Base-by-base conservation (phyloP, 2,113 vertebrate species). In the Pipra filicauda region DNA sequence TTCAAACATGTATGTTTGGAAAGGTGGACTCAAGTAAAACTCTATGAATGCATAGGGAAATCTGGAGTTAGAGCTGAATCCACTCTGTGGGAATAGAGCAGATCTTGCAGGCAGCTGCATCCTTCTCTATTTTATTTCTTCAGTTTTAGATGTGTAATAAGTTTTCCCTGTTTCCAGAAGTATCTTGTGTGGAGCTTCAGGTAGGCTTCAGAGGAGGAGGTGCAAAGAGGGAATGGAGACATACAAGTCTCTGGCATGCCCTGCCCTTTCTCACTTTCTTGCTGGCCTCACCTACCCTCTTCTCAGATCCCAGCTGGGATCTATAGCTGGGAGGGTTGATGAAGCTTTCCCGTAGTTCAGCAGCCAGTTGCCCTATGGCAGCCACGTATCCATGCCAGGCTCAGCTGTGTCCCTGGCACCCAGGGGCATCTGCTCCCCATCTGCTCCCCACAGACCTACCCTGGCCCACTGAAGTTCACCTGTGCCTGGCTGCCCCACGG, bases 351-450 rank as follows among this genome's bases (percentile, higher is more conserved):
- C 0, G 0, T 30, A n/a, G 78, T 46, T 69, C 27, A 9, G 80
- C 84, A 76, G 71, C 43, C 57, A 11, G 21, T 39, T 79, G 39
- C 61, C 67, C 35, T n/a, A 0, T 0, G 17, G 73, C 48, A 69
- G 59, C 49, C 49, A 24, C 0, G 0, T 30, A 39, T 15, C n/a
- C 4, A 0, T 12, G 21, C n/a, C 12, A 16, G 61, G 49, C 72
- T 75, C 62, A 66, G 62, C 64, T 86, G 62, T 83, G 62, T 44
- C 54, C 16, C 33, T 54, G 64, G 31, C 49, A 28, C 37, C 7
- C 20, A 18, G 33, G 27, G 64, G 12, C 70, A 65, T 41, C 61
- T n/a, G 72, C 44, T 71, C 31, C 75, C 62, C 9, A 5, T 41
- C 61, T n/a, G 72, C 44, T 71, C 31, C 75, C 62, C 9, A 5